Evolutionary conservation across 2,113 vertebrate species (phyloP).

Genomic region (Zosterops lateralis): DNA sequence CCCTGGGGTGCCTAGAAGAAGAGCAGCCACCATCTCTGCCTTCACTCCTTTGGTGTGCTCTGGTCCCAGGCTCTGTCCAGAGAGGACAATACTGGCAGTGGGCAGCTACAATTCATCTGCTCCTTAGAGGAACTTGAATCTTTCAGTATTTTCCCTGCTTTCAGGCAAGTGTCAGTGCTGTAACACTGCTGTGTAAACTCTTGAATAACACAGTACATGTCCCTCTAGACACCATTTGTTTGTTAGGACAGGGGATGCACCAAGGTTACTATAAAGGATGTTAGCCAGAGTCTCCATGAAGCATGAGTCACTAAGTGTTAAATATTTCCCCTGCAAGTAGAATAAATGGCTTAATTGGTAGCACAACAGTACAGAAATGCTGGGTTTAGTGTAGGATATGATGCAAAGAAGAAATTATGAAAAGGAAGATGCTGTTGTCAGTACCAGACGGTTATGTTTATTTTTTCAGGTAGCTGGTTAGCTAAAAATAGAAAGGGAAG

Average conservation of each 20-base stretch:
- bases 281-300: neutral
- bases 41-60: neutral
- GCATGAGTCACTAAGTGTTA: neutral
- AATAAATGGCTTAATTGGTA: neutral
- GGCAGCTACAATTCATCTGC: neutral
- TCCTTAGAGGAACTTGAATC: neutral
- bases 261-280: neutral
- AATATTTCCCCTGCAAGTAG: neutral
- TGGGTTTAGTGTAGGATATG: neutral
- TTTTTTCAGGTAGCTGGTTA: neutral
- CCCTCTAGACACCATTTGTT: neutral
- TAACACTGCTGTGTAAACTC: neutral
- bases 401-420: neutral
- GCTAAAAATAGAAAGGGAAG: neutral
- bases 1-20: neutral
- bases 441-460: neutral
- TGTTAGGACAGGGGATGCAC: neutral
- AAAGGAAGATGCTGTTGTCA: neutral
- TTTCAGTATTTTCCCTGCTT: neutral
- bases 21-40: neutral
- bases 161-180: neutral
- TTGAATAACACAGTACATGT: rapidly evolving
- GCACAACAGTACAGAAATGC: neutral
- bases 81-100: neutral
- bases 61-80: neutral